These are phyloP conservation scores for Echinops telfairi DNA, from an alignment of 2,113 vertebrate genomes.

Conservation along the genomic window DNA sequence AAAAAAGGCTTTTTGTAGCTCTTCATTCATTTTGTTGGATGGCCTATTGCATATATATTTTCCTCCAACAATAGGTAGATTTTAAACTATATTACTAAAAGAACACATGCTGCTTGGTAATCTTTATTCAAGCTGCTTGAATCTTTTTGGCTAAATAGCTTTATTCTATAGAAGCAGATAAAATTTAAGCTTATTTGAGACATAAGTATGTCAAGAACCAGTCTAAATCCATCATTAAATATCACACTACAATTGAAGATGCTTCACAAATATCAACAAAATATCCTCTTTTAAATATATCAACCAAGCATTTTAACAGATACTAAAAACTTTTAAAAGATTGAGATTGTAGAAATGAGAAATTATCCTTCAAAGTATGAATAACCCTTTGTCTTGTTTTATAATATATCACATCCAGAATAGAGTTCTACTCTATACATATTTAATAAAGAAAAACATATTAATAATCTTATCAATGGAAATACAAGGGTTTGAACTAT, in stretches of 20 bases:
- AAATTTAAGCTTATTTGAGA: constrained; percentile 72
- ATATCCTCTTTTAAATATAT: constrained; percentile 69
- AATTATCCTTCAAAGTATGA: constrained; percentile 16
- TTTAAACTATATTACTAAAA: constrained; percentile 52
- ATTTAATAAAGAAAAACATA: constrained; percentile 42
- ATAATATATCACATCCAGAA: neutral
- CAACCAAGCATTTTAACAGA: constrained; percentile 54
- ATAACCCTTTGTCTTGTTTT: neutral
- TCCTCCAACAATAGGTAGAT: constrained; percentile 4
- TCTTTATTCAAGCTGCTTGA: constrained; percentile 56
- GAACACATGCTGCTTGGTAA: constrained; percentile 47
- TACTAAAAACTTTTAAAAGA: constrained; percentile 41
- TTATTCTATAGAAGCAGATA: constrained; percentile 62
- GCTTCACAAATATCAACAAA: constrained; percentile 75
- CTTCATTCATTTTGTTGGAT: neutral
- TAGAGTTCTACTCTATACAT: constrained; percentile 37
- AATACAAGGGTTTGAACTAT: neutral
- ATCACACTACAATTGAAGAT: constrained; percentile 67
- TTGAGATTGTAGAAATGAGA: constrained; percentile 10
- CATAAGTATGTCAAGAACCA: constrained; percentile 72
- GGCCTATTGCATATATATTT: neutral
- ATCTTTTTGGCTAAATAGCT: constrained; percentile 70
- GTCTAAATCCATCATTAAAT: constrained; percentile 74
- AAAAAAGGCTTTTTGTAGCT: neutral
- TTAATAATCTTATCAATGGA: constrained; percentile 8